A percentile compares a stretch with the other conserved stretches of the same genome.
phyloP scores from a whole-genome alignment of 1,140 invertebrate genomes.

The Lamellibrachia luymesi region DNA sequence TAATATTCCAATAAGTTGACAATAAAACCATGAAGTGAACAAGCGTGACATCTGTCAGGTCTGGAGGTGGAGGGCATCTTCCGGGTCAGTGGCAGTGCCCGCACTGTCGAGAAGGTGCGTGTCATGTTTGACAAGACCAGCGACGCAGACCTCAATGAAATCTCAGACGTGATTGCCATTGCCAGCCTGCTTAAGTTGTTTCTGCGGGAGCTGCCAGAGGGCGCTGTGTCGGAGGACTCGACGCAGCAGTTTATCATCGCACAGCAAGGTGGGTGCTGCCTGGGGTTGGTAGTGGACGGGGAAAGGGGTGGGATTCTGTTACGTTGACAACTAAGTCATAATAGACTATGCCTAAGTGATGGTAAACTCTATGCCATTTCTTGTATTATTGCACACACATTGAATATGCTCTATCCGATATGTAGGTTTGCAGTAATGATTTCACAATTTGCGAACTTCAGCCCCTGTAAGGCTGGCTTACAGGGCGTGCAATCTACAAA shows the following conservation, averaged over 20 bases:
- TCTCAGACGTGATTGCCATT: constrained; percentile 51
- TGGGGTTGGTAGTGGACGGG: no score
- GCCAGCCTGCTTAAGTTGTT: constrained; percentile 57
- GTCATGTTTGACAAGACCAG: constrained; percentile 51
- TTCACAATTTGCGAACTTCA: no score
- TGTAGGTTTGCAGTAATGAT: no score
- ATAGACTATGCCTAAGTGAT: background rate
- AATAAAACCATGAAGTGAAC: background rate
- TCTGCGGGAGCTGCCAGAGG: constrained; percentile 56
- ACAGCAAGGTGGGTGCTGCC: constrained; percentile 38
- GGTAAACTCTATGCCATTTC: background rate
- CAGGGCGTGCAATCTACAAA: background rate
- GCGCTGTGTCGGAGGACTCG: constrained; percentile 50
- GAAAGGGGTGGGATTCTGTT: no score
- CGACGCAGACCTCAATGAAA: constrained; percentile 54
- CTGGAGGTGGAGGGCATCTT: constrained; percentile 56
- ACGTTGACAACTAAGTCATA: no score
- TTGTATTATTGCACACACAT: background rate
- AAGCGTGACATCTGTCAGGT: constrained; percentile 29
- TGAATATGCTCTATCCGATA: no score
- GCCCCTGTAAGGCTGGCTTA: no score
- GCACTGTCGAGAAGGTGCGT: constrained; percentile 54
- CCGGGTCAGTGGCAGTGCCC: constrained; percentile 53
- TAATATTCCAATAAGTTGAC: background rate
- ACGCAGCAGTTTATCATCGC: constrained; percentile 48